Conservation (phyloP, 2,888 invertebrate genomes). For the Pterostichus madidus region DNA sequence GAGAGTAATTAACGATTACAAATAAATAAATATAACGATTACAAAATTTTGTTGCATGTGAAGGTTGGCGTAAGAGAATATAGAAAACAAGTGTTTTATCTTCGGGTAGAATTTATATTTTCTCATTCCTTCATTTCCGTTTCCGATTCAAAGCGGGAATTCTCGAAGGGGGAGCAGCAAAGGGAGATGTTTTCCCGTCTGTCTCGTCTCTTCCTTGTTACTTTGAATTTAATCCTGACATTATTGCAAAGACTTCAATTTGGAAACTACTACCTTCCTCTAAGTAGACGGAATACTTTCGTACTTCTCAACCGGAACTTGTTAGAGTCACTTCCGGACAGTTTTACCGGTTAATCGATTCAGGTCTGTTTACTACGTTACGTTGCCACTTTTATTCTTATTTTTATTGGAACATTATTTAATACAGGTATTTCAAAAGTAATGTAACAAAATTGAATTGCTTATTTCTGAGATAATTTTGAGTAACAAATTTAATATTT, state of each 20-base stretch:
- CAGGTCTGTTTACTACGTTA: neutral
- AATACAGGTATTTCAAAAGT: too few relatives aligned
- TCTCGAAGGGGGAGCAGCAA: neutral
- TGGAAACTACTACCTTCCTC: constrained; percentile 15
- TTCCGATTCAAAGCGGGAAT: too few relatives aligned
- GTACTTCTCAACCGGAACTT: constrained; percentile 2
- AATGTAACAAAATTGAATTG: too few relatives aligned
- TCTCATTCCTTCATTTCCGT: too few relatives aligned
- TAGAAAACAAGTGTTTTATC: too few relatives aligned
- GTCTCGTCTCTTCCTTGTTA: neutral
- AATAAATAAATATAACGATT: too few relatives aligned
- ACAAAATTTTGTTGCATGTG: too few relatives aligned
- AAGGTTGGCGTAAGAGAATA: too few relatives aligned
- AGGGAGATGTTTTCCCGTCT: neutral
- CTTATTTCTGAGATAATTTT: too few relatives aligned
- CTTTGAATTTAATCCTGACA: constrained; percentile 25
- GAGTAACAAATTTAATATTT: too few relatives aligned
- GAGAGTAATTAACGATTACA: too few relatives aligned
- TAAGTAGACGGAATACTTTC: constrained; percentile 21
- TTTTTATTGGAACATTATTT: neutral
- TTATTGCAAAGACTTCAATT: constrained; percentile 21
- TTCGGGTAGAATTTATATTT: too few relatives aligned
- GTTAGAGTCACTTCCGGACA: neutral
- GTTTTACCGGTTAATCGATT: constrained; percentile 20
- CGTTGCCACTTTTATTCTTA: constrained; percentile 2